Conservation (phyloP, 2,113 vertebrate species). For the Phylloscopus trochilus region DNA sequence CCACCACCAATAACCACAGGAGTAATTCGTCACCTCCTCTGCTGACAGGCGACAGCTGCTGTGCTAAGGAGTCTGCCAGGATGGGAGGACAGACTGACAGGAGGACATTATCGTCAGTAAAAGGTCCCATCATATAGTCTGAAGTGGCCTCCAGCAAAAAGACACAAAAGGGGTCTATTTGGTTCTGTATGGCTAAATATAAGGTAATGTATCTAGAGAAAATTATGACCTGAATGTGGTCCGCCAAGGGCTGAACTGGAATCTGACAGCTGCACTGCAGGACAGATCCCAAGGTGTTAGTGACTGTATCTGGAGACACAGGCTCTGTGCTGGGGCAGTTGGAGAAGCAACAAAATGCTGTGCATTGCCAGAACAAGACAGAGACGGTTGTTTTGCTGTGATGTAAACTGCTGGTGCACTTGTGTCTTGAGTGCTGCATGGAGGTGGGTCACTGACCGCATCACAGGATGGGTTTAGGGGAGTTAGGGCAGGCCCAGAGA, state of each 20-base stretch:
- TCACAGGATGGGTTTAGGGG: neutral
- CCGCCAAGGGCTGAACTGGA: neutral
- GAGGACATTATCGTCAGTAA: neutral
- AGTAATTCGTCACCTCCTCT: neutral
- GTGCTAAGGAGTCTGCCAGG: neutral
- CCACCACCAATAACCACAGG: neutral
- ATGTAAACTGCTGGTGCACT: neutral
- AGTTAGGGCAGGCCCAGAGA: neutral
- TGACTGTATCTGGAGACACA: neutral
- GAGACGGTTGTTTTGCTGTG: neutral
- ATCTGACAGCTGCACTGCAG: neutral
- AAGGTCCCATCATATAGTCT: neutral
- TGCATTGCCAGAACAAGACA: neutral
- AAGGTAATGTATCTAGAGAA: neutral
- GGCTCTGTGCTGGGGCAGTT: neutral
- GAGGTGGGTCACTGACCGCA: fast-evolving
- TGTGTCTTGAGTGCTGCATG: fast-evolving
- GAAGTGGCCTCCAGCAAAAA: neutral
- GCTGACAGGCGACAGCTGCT: neutral
- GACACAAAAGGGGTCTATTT: neutral
- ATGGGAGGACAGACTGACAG: neutral
- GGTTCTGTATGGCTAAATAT: neutral
- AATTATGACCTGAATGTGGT: neutral
- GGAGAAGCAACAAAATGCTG: neutral
- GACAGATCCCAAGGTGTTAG: neutral